phyloP scores from a whole-genome alignment of 2,888 invertebrate genomes.

The Stomorhina lunata region DNA sequence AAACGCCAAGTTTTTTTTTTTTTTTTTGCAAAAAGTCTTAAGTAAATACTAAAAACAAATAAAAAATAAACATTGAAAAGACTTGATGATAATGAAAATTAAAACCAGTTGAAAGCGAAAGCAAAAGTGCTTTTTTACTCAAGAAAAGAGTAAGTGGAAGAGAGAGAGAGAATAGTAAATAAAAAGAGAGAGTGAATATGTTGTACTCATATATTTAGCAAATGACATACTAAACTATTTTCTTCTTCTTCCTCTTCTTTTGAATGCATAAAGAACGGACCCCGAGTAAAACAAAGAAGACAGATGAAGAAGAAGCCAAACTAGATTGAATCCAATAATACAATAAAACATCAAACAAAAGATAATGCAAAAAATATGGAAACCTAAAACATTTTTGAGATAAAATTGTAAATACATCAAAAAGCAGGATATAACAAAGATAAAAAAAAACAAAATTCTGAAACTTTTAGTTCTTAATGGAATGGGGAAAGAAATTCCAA shows the following conservation, averaged over 20 bases:
- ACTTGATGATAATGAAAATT: slow-evolving; percentile 55
- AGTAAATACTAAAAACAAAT: slow-evolving; percentile 5
- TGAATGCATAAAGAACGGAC: slow-evolving; percentile 1
- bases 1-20: background rate
- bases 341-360: background rate
- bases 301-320: background rate
- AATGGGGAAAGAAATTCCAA: slow-evolving; percentile 37
- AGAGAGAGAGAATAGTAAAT: background rate
- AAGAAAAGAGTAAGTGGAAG: background rate
- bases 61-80: too few species aligned
- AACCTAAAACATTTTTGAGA: background rate
- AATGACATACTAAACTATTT: slow-evolving; percentile 66
- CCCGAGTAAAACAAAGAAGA: background rate
- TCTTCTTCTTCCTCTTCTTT: too few species aligned
- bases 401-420: background rate
- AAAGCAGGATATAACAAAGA: background rate
- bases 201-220: background rate
- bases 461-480: slow-evolving; percentile 4
- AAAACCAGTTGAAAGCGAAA: slow-evolving; percentile 76
- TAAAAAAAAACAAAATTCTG: background rate
- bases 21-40: background rate
- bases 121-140: slow-evolving; percentile 75
- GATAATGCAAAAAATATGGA: background rate
- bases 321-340: background rate
- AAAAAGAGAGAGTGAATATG: background rate